Evolutionary conservation across 2,888 invertebrate genomes (phyloP).

Genomic region (Pardosa pseudoannulata): DNA sequence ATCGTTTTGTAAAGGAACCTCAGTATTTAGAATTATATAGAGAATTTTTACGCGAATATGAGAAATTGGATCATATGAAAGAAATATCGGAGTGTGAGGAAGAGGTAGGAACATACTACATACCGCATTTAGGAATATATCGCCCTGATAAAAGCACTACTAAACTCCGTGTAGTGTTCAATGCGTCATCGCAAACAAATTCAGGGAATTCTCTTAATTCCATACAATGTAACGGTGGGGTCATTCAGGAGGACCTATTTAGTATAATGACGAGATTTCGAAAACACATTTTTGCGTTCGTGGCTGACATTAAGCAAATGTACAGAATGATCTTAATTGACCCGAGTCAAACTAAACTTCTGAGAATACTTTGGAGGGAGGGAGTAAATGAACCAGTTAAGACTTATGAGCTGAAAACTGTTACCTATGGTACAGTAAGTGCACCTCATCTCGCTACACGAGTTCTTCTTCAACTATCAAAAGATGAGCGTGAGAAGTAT

Average conservation of each 20-base stretch:
- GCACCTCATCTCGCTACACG: not conserved
- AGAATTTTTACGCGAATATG: not conserved
- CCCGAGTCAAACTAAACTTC: not conserved
- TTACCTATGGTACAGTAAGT: not conserved
- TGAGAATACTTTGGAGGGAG: not conserved
- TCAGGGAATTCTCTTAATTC: not conserved
- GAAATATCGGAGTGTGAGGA: not conserved
- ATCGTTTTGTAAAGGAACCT: not conserved
- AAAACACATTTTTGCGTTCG: not conserved
- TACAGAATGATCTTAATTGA: not conserved
- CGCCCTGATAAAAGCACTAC: not conserved
- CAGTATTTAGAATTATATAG: not conserved
- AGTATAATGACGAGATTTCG: not conserved
- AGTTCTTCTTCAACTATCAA: not conserved
- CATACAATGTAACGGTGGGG: not conserved
- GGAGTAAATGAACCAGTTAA: too few relatives aligned
- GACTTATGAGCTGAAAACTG: not conserved
- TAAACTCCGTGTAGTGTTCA: not conserved
- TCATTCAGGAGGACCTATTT: not conserved
- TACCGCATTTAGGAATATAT: not conserved
- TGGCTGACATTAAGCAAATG: not conserved
- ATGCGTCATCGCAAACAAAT: not conserved
- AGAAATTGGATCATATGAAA: not conserved
- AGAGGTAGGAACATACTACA: not conserved
- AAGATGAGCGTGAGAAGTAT: not conserved